Percentiles rank a stretch among this genome's conserved stretches.
These are phyloP conservation scores for Glyphotaelius pellucidus DNA, from an alignment of 2,888 invertebrate genomes.

Conservation along the genomic window DNA sequence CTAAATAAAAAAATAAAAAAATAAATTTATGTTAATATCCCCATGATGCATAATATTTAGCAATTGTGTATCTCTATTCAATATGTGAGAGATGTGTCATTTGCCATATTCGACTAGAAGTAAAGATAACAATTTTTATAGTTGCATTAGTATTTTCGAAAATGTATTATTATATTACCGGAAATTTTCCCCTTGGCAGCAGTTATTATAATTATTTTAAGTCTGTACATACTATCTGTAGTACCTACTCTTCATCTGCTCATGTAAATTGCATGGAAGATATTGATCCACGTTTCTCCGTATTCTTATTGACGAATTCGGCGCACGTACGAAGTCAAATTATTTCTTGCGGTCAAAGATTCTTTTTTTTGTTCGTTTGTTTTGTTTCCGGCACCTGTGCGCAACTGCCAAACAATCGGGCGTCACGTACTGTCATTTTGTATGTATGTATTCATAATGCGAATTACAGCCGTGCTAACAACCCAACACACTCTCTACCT, in stretches of 20 bases:
- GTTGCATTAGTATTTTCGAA: no score
- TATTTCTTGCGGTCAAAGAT: neutral
- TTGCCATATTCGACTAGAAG: neutral
- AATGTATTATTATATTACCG: no score
- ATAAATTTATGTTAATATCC: no score
- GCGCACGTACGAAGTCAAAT: neutral
- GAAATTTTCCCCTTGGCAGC: no score
- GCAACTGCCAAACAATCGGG: neutral
- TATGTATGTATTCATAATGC: neutral
- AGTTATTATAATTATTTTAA: no score
- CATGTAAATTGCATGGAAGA: neutral
- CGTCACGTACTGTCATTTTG: neutral
- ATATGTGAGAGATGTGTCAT: neutral
- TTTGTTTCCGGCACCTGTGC: conserved; percentile 32
- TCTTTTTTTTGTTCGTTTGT: neutral
- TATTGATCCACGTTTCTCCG: neutral
- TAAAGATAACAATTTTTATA: neutral
- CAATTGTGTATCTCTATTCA: no score
- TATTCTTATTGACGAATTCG: neutral
- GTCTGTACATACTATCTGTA: neutral
- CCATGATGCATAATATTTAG: no score
- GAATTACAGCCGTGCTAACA: conserved; percentile 3
- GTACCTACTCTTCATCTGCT: neutral
- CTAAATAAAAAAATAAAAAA: no score
- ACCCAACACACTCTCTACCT: neutral